Evolutionary conservation across 2,797 vertebrate species (phyloP).

Genomic region (Sebastes hubbsi): DNA sequence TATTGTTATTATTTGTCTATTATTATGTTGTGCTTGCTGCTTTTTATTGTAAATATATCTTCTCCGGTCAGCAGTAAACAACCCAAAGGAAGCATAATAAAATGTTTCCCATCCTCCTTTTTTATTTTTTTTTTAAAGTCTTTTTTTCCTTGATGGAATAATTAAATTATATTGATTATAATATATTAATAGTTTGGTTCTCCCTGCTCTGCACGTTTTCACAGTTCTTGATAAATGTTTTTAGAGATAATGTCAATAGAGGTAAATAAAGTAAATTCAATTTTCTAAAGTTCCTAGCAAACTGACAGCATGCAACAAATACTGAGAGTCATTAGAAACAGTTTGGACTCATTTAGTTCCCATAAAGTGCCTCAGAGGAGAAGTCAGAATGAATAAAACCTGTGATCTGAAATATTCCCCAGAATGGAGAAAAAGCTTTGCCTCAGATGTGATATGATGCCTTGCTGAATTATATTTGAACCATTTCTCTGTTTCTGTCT

Average conservation of each 20-base stretch:
- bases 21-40: neutral
- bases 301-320: conserved; percentile 24
- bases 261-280: neutral
- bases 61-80: neutral
- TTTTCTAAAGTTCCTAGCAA: neutral
- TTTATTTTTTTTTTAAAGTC: neutral
- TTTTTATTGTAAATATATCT: neutral
- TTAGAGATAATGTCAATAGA: neutral
- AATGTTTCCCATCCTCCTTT: neutral
- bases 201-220: conserved; percentile 16
- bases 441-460: conserved; percentile 27
- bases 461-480: conserved; percentile 1
- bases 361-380: conserved; percentile 21
- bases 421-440: conserved; percentile 8
- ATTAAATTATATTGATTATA: conserved; percentile 13
- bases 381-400: conserved; percentile 29
- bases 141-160: neutral
- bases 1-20: neutral
- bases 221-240: neutral
- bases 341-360: conserved; percentile 34
- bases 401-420: conserved; percentile 19
- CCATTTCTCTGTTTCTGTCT: conserved; percentile 8
- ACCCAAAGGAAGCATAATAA: neutral
- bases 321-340: conserved; percentile 18
- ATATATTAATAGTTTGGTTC: neutral